These are phyloP conservation scores for Trachops cirrhosus DNA, from an alignment of 2,797 vertebrate species.

Conservation along the genomic window DNA sequence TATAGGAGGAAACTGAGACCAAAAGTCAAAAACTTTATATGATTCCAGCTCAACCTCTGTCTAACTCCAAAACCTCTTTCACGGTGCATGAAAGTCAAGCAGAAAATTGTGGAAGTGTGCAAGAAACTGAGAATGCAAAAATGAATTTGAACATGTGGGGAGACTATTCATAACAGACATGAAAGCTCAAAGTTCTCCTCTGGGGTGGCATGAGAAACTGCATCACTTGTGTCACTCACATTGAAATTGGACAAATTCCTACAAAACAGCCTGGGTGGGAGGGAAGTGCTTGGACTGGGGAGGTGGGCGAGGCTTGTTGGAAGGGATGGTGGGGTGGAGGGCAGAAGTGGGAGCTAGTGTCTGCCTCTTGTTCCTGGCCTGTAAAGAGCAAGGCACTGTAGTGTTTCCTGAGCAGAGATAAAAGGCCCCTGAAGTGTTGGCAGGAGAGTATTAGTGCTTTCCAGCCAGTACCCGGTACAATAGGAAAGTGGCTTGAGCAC, in stretches of 20 bases:
- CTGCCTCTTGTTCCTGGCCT: not conserved
- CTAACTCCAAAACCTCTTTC: not conserved
- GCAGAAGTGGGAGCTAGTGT: not conserved
- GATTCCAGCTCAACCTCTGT: not conserved
- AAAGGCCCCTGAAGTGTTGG: conserved; percentile 11
- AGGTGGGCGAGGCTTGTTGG: not conserved
- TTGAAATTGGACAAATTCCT: not conserved
- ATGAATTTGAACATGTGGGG: not conserved
- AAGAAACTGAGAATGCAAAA: not conserved
- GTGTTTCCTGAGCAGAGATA: not conserved
- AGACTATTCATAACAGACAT: not conserved
- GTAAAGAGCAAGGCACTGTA: not conserved
- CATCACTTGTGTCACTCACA: not conserved
- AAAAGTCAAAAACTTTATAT: not conserved
- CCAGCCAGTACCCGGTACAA: conserved; percentile 14
- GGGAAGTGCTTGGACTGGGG: not conserved
- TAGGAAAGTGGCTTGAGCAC: conserved; percentile 49
- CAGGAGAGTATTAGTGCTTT: not conserved
- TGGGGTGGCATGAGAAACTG: not conserved
- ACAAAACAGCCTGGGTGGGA: not conserved
- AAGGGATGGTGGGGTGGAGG: not conserved
- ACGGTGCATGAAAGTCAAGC: not conserved
- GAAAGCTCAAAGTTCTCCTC: not conserved
- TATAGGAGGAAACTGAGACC: not conserved
- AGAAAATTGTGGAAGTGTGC: not conserved